Conservation (phyloP, 2,888 invertebrate species). For the Drosophila incognita region DNA sequence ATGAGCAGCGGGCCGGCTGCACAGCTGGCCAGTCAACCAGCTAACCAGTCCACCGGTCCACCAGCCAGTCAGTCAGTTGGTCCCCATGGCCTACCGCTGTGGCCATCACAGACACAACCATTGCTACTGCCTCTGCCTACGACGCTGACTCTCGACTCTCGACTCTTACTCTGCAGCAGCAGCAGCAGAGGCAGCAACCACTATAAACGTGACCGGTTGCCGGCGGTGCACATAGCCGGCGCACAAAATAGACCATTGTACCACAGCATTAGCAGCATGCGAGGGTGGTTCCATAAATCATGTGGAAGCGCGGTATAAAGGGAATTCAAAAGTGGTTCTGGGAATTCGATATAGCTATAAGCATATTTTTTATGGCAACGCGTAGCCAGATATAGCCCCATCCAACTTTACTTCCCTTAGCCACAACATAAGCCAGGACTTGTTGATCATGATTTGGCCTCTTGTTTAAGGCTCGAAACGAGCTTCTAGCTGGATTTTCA, state of each 20-base stretch:
- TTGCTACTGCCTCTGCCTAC: constrained; percentile 18
- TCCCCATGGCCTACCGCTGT: constrained; percentile 43
- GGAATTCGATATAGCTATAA: neutral
- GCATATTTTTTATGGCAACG: neutral
- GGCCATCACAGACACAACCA: constrained; percentile 17
- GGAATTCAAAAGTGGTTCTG: neutral
- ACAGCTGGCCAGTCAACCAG: constrained; percentile 66
- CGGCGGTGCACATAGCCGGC: constrained; percentile 55
- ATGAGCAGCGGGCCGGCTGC: constrained; percentile 57
- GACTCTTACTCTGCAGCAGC: constrained; percentile 14
- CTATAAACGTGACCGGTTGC: constrained; percentile 76
- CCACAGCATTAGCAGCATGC: constrained; percentile 25
- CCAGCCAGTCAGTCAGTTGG: constrained; percentile 31
- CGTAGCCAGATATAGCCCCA: neutral
- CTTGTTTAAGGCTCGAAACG: neutral
- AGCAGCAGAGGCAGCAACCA: constrained; percentile 26
- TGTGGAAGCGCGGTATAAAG: neutral
- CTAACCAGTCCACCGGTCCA: constrained; percentile 34
- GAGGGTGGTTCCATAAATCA: constrained; percentile 34
- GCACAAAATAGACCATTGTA: constrained; percentile 59
- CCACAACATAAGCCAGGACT: neutral
- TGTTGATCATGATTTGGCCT: neutral
- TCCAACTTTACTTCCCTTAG: too few relatives aligned
- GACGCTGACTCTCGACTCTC: constrained; percentile 16
- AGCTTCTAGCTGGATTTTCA: neutral